Conservation (phyloP, 2,888 invertebrate species). For the Argyresthia goedartella region DNA sequence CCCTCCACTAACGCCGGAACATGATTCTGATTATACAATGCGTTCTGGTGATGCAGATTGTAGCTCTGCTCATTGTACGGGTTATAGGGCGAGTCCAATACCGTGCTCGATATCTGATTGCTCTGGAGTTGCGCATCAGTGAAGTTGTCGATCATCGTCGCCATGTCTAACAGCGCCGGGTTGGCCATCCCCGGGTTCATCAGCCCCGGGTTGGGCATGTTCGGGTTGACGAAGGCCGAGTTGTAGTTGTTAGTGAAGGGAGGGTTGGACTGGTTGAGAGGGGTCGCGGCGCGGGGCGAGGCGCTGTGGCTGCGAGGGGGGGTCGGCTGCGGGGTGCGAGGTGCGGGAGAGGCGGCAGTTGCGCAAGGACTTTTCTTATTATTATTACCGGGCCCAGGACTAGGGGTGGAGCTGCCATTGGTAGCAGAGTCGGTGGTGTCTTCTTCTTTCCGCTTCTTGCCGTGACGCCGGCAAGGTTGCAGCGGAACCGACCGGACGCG, state of each 20-base stretch:
- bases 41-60: constrained; percentile 76
- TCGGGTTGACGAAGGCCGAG: constrained; percentile 59
- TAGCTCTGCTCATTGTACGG: constrained; percentile 73
- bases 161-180: constrained; percentile 78
- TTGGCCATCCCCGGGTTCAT: constrained; percentile 62
- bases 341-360: constrained; percentile 46
- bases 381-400: constrained; percentile 46
- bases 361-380: constrained; percentile 46
- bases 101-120: constrained; percentile 88
- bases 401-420: constrained; percentile 35
- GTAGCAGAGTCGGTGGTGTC: constrained; percentile 58
- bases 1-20: constrained; percentile 65
- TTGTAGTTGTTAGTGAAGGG: constrained; percentile 54
- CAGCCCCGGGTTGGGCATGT: constrained; percentile 53
- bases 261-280: constrained; percentile 45
- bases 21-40: constrained; percentile 69
- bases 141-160: constrained; percentile 82
- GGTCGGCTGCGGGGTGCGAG: constrained; percentile 55
- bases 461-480: constrained; percentile 84
- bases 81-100: constrained; percentile 77
- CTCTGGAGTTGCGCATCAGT: constrained; percentile 85
- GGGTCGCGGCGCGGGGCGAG: constrained; percentile 64
- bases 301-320: constrained; percentile 64
- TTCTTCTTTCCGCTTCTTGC: constrained; percentile 83
- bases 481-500: constrained; percentile 87